A percentile compares a stretch with the other conserved stretches of the same genome.
These are phyloP conservation scores for Boloria selene DNA, from an alignment of 2,888 invertebrate genomes.

Conservation along the genomic window DNA sequence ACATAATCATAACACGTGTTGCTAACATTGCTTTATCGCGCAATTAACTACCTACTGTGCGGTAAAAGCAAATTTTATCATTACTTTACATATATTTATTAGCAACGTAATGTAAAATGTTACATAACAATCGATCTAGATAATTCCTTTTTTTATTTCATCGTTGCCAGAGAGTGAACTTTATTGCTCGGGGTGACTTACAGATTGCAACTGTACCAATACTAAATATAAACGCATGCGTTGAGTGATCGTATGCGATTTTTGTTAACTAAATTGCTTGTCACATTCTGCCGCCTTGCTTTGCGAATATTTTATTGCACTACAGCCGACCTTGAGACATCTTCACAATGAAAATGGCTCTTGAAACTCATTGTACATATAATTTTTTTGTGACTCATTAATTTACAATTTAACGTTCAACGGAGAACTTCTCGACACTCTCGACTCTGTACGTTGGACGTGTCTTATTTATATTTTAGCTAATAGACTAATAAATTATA, in stretches of 20 bases:
- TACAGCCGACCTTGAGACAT: constrained; percentile 17
- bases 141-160: no score
- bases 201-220: background rate
- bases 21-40: constrained; percentile 1
- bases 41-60: constrained; percentile 5
- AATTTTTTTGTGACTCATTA: constrained; percentile 1
- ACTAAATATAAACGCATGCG: background rate
- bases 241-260: background rate
- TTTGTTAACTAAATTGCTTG: constrained; percentile 13
- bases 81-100: no score
- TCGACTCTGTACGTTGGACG: no score
- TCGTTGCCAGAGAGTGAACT: background rate
- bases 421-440: no score
- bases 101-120: background rate
- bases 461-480: no score
- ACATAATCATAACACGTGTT: background rate
- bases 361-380: background rate
- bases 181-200: constrained; percentile 1
- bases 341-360: constrained; percentile 9
- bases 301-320: constrained; percentile 13
- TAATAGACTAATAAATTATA: no score
- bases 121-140: no score
- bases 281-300: constrained; percentile 4
- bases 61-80: background rate
- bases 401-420: no score